Evolutionary conservation across 2,113 vertebrate species (phyloP).

Genomic region (Gobio gobio): DNA sequence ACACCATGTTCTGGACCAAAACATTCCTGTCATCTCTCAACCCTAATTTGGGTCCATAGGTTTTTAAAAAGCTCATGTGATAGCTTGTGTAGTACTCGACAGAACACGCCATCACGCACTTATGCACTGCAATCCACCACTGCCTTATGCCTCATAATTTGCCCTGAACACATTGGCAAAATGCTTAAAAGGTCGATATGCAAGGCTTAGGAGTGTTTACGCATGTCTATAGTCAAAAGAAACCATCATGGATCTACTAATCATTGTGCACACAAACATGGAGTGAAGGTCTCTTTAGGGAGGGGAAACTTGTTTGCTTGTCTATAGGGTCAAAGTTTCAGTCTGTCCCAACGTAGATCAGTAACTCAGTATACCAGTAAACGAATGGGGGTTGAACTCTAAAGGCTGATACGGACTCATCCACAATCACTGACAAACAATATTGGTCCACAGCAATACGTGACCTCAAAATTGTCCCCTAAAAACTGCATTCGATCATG

Average conservation of each 20-base stretch:
- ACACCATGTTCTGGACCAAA: slow-evolving; percentile 46
- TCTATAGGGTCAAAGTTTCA: slow-evolving; percentile 49
- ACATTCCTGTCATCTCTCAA: slow-evolving; percentile 40
- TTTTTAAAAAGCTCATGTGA: slow-evolving; percentile 48
- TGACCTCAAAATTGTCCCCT: neutral
- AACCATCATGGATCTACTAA: slow-evolving; percentile 39
- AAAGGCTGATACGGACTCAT: slow-evolving; percentile 14
- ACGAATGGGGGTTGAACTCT: slow-evolving; percentile 20
- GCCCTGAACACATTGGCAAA: slow-evolving; percentile 32
- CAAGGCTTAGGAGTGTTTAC: neutral
- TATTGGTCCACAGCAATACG: neutral
- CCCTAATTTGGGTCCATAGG: slow-evolving; percentile 43
- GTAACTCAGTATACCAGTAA: slow-evolving; percentile 39
- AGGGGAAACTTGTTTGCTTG: slow-evolving; percentile 30
- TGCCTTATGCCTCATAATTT: neutral
- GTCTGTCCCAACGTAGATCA: slow-evolving; percentile 11
- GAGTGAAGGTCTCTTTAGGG: slow-evolving; percentile 54
- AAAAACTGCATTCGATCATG: neutral
- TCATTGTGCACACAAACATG: slow-evolving; percentile 48
- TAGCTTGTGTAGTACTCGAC: neutral
- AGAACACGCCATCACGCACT: neutral
- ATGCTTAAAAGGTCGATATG: neutral
- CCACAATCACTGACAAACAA: slow-evolving; percentile 29
- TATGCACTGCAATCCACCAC: slow-evolving; percentile 5
- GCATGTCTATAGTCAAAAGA: neutral